Conservation (phyloP, 2,888 invertebrate species). For the Drosophila ochracea region DNA sequence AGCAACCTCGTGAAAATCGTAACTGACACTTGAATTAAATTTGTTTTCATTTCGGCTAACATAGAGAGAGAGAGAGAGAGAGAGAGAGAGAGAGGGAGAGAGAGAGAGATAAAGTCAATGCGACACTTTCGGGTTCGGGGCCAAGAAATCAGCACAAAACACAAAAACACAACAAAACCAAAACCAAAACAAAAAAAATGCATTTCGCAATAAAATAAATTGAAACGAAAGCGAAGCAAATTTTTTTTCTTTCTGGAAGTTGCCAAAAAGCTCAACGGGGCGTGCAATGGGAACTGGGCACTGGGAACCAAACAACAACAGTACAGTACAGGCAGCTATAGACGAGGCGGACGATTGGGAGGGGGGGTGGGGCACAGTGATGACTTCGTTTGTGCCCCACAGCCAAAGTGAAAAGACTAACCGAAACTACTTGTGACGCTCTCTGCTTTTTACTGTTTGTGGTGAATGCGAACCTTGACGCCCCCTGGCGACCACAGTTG, state of each 20-base stretch:
- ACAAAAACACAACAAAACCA: constrained; percentile 16
- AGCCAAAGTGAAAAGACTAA: constrained; percentile 50
- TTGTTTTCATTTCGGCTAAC: constrained; percentile 67
- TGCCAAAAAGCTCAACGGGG: constrained; percentile 63
- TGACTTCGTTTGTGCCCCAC: constrained; percentile 40
- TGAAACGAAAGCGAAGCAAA: constrained; percentile 74
- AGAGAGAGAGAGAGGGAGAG: neutral
- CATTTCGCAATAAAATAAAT: constrained; percentile 74
- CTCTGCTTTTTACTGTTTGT: constrained; percentile 11
- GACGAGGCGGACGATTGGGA: too few relatives aligned
- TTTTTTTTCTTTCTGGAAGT: constrained; percentile 53
- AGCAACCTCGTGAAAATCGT: constrained; percentile 68
- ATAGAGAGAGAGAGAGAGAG: neutral
- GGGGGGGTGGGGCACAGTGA: constrained; percentile 23
- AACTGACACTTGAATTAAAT: constrained; percentile 78
- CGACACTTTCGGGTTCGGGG: constrained; percentile 68
- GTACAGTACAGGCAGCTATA: neutral
- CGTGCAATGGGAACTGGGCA: constrained; percentile 50
- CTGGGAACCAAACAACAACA: constrained; percentile 11
- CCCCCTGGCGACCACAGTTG: constrained; percentile 51
- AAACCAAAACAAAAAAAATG: constrained; percentile 39
- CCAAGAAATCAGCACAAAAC: constrained; percentile 60
- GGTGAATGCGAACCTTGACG: constrained; percentile 43
- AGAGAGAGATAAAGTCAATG: constrained; percentile 61
- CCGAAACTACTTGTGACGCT: constrained; percentile 49